Evolutionary conservation across 2,888 invertebrate genomes (phyloP), one percentile per base, ranked within the genome.

Genomic region (Hyposoter dolosus): DNA sequence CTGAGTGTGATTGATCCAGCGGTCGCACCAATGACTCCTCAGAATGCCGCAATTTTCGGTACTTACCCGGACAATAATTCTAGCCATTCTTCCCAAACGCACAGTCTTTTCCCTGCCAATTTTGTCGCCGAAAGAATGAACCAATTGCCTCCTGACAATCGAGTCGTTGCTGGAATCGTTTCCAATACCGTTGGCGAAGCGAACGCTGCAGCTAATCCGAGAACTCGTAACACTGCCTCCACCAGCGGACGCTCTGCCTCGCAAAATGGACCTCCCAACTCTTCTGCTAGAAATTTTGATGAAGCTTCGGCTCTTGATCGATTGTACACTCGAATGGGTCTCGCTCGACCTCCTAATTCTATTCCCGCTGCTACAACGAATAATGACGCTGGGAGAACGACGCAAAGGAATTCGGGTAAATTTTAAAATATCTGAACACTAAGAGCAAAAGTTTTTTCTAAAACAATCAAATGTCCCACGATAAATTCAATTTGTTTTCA

Each of bases 341-440:
- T 80, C 28, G 56, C 60, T 10, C 56, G 40, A 28, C 50, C 76
- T 1, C 32, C 43, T 1, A 75, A 69, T 32, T 68, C 72, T 17
- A n/a, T 47, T n/a, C 15, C 47, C 43, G 40, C 19, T 2, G 9
- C 45, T 40, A 23, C 85, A 47, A 9, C 50, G n/a, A 66, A 68
- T 17, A 65, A 47, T 19, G 47, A 66, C 28, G 12, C 76, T 28
- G 78, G 19, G n/a, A 47, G 43, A 12, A 1, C 80, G 60, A 40
- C 76, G 19, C 86, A 72, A 4, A 68, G 60, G 12, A 83, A 60
- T 77, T 45, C 47, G 28, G 72, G 86, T 86, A 80, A 65, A 60
- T 23, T 23, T 12, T 3, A 2, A 56, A 56, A 23, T 4, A 12
- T 53, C 12, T 35, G 4, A 35, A 35, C 35, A 2, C 35, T 35